Evolutionary conservation across 2,888 invertebrate genomes (phyloP).

Genomic region (Drosophila heteroneura): DNA sequence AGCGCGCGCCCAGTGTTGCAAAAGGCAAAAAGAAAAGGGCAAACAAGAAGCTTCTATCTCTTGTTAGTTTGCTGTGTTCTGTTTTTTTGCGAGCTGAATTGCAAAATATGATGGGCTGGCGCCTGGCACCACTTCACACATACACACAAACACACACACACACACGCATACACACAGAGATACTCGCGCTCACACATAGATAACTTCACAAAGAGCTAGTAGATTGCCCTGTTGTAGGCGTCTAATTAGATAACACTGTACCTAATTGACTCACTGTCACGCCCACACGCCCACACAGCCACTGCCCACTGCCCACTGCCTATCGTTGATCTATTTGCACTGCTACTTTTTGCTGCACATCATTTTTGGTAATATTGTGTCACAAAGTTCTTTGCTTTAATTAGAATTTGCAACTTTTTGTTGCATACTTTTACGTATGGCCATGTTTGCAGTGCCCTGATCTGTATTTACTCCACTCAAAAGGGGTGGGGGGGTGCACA

Average conservation of each 20-base stretch:
- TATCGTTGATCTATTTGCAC: constrained; percentile 29
- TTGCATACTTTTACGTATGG: constrained; percentile 48
- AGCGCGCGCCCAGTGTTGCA: constrained; percentile 50
- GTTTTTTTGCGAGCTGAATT: constrained; percentile 59
- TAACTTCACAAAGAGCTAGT: constrained; percentile 13
- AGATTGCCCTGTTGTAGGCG: constrained; percentile 59
- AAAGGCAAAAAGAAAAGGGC: constrained; percentile 40
- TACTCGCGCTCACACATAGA: neutral
- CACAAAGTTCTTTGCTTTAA: constrained; percentile 47
- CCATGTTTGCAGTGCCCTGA: constrained; percentile 67
- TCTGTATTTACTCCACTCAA: constrained; percentile 28
- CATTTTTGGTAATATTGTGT: constrained; percentile 51
- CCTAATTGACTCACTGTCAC: constrained; percentile 81
- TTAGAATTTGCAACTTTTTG: constrained; percentile 36
- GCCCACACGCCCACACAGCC: constrained; percentile 49
- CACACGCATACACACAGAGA: constrained; percentile 48
- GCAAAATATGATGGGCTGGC: constrained; percentile 82
- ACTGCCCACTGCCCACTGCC: constrained; percentile 59
- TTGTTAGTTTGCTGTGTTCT: constrained; percentile 24
- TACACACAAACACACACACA: constrained; percentile 63
- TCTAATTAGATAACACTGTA: constrained; percentile 85
- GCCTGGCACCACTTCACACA: constrained; percentile 84
- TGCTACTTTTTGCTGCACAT: constrained; percentile 28
- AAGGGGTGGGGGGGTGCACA: neutral
- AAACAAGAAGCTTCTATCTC: constrained; percentile 36